Evolutionary conservation across 2,888 invertebrate species (phyloP), one percentile per base, ranked within the genome.

Genomic region (Pristionchus maxplancki): DNA sequence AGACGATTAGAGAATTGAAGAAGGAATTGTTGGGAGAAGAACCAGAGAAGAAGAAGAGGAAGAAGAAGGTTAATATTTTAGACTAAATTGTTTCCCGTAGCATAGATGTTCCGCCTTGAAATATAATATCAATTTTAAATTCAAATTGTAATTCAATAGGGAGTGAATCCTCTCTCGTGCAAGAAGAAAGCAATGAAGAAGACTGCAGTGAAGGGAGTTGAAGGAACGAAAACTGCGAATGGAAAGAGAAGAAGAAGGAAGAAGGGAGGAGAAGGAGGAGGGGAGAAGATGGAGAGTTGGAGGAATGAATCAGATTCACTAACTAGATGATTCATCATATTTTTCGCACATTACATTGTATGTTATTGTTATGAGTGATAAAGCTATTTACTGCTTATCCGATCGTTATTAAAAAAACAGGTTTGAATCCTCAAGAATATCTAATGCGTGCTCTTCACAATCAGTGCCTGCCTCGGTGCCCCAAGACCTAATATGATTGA

Each of bases 161-260:
- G 85, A 4, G 85, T 85, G 62, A 87, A 87, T 71, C 86, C 86
- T 15, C 50, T 87, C 4, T 87, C 86, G 34, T 87, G 86, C 20
- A 87, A 87, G 86, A 87, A 87, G 86, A 87, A 87, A 15, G 24
- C 31, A 28, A 48, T 87, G 67, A 71, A 71, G 71, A 71, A 67
- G n/a, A 58, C 17, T n/a, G 67, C 4, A 44, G 44, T 40, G 67
- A 87, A 87, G 86, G 34, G n/a, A 4, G 15, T 9, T n/a, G 86
- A 87, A 71, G 86, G 86, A 17, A 87, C 67, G 48, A 87, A 87
- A 15, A 87, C 86, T 20, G 71, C 37, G 48, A 71, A 48, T 87
- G 86, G 86, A 34, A 87, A 87, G 86, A 87, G 86, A 34, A 87
- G 86, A 40, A 87, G 86, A 24, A 87, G 50, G 71, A 87, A 87